Percentiles rank a stretch among this genome's conserved stretches.
phyloP scores from a whole-genome alignment of 2,888 invertebrate species.

The Gibbula magus region DNA sequence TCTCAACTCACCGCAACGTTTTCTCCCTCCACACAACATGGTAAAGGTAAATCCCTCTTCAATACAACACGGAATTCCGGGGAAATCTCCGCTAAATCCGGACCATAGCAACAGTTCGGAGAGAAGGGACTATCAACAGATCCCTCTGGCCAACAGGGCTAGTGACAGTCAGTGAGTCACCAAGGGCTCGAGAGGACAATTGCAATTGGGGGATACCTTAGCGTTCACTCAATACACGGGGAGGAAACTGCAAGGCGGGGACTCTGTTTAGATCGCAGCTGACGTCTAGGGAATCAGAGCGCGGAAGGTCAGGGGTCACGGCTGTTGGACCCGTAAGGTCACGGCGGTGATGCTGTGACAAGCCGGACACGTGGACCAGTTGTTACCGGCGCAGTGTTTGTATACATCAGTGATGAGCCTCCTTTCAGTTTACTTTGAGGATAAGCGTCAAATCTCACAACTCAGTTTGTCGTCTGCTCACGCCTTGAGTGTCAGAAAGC shows the following conservation, averaged over 20 bases:
- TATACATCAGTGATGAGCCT: too few relatives aligned
- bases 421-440: too few relatives aligned
- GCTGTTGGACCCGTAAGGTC: too few relatives aligned
- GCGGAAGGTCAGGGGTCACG: neutral
- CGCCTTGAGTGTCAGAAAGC: too few relatives aligned
- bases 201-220: neutral
- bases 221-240: neutral
- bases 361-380: too few relatives aligned
- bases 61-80: neutral
- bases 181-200: neutral
- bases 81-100: neutral
- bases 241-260: neutral
- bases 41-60: neutral
- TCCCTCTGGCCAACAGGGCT: neutral
- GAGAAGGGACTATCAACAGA: neutral
- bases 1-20: neutral
- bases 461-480: too few relatives aligned
- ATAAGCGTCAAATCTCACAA: too few relatives aligned
- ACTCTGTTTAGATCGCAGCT: neutral
- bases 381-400: too few relatives aligned
- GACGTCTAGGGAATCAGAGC: neutral
- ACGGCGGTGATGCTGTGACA: too few relatives aligned
- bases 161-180: neutral
- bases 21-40: neutral
- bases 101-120: slow-evolving; percentile 6